Conservation (phyloP, 2,797 vertebrate genomes). For the Propithecus deckenii region DNA sequence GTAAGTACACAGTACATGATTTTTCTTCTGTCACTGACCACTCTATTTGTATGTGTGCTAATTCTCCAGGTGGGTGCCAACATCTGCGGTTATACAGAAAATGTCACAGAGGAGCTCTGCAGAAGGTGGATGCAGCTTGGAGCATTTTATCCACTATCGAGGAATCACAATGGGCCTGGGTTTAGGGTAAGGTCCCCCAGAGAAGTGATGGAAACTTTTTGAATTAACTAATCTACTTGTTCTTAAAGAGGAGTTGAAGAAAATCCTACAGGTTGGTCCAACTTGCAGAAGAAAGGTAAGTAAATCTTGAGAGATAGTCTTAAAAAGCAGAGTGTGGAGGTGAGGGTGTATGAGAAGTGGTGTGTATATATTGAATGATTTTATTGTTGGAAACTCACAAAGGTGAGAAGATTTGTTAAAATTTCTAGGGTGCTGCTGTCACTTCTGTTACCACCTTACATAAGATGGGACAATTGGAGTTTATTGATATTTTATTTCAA, state of each 20-base stretch:
- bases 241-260: background rate
- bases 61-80: conserved; percentile 93
- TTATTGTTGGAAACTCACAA: conserved; percentile 23
- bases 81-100: conserved; percentile 93
- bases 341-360: background rate
- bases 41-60: background rate
- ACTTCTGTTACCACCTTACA: background rate
- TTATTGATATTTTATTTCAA: background rate
- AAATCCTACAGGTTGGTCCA: background rate
- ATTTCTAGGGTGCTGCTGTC: background rate
- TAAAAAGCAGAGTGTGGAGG: background rate
- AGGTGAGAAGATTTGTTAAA: conserved; percentile 50
- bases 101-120: conserved; percentile 93
- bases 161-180: conserved; percentile 93
- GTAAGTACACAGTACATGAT: background rate
- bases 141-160: conserved; percentile 96
- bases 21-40: background rate
- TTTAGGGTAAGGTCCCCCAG: conserved; percentile 84
- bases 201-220: background rate
- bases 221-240: background rate
- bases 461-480: background rate
- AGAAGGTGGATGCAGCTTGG: conserved; percentile 97
- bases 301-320: background rate
- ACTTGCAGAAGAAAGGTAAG: background rate
- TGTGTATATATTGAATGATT: background rate